These are phyloP conservation scores for Mongoloraphidia duomilia DNA, from an alignment of 2,888 invertebrate species.

Conservation along the genomic window DNA sequence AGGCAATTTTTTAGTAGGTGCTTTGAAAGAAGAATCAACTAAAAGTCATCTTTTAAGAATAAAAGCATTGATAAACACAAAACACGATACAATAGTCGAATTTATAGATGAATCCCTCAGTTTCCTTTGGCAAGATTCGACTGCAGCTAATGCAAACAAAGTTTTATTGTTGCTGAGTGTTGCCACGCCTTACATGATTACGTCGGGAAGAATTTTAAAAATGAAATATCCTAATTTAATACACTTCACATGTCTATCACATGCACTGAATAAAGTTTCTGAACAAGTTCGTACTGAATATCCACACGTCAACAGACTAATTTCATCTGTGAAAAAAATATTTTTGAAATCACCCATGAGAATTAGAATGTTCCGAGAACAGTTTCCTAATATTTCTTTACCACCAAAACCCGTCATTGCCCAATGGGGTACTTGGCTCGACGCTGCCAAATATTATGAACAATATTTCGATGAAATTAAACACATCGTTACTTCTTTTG, in stretches of 20 bases:
- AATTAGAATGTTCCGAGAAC: conserved; percentile 18
- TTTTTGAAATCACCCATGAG: conserved; percentile 19
- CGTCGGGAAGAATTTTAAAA: conserved; percentile 16
- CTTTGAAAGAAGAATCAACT: too few species aligned
- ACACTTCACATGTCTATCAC: conserved; percentile 21
- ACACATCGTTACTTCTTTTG: not conserved
- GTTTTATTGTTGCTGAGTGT: too few species aligned
- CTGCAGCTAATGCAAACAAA: too few species aligned
- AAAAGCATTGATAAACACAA: too few species aligned
- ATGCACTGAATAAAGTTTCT: conserved; percentile 19
- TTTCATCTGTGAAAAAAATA: conserved; percentile 18
- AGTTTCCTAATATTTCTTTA: conserved; percentile 15
- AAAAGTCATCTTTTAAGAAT: too few species aligned
- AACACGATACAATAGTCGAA: too few species aligned
- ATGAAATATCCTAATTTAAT: conserved; percentile 17
- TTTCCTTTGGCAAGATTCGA: too few species aligned
- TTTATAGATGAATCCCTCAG: too few species aligned
- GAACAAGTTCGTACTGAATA: conserved; percentile 17
- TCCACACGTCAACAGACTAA: conserved; percentile 17
- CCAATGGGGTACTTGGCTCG: conserved; percentile 22
- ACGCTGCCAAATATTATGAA: conserved; percentile 18
- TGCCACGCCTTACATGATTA: conserved; percentile 14
- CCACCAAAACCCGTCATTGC: conserved; percentile 21
- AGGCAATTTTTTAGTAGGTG: too few species aligned
- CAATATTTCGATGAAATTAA: conserved; percentile 13